Evolutionary conservation across 1,140 invertebrate species (phyloP), one percentile per base, ranked within the genome.

Genomic region (Polypedilum pembai): DNA sequence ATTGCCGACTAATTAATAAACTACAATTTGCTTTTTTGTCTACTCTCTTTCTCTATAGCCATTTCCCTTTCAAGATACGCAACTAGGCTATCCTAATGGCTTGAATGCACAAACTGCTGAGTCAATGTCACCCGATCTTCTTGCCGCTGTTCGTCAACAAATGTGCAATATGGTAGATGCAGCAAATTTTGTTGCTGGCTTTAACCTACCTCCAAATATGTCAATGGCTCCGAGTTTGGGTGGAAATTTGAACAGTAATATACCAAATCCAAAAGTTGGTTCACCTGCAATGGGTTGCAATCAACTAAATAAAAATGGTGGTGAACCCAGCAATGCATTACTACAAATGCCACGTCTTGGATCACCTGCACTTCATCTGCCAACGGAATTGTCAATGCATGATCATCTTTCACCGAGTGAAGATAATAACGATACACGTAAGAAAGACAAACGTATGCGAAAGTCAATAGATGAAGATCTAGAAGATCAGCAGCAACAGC

Each of bases 141-240:
- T 76, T 18, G 81, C 82, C 17, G 81, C 81, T 8, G 81, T 90
- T 20, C 83, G 89, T 73, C 89, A 91, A 77, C 89, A 90, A 79
- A 90, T 91, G 88, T 88, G 86, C 80, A 87, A 86, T 79, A 89
- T 89, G 87, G 88, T 88, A 12, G 89, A 88, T 8, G 88, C 88
- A 18, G 87, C 87, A 20, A 69, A 69, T 21, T 69, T 69, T 69
- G 65, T 69, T 18, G 65, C 65, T 18, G 65, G 65, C 17, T 69
- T 69, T 10, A 18, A 69, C 8, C 20, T 69, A 0, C 65, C 65
- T 18, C 65, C 65, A 18, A 69, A 69, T 20, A 69, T 69, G 65
- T 18, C 65, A 18, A 69, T 69, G 65, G 18, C 65, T 20, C 65
- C 65, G 17, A 20, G n/a, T 18, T 8, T 69, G 4, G 20, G 65